Base-by-base conservation (phyloP, 2,113 vertebrate species). In the Oncorhynchus nerka region DNA sequence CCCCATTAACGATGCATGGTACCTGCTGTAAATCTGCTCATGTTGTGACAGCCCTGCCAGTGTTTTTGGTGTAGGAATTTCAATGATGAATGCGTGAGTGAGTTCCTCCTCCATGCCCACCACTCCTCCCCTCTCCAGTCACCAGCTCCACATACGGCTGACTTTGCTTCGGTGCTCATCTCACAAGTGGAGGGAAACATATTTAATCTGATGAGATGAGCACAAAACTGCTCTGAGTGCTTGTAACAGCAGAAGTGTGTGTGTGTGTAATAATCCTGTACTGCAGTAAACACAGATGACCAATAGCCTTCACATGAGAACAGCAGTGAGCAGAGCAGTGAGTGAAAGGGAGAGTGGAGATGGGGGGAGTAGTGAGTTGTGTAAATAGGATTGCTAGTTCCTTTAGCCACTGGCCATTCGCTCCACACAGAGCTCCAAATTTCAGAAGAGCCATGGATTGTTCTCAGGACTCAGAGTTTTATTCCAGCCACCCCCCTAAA, bases 61-160 rank as follows among this genome's bases (percentile, higher is more conserved):
- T 76, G 81, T 83, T 81, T 77, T 65, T 78, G 61, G 68, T 85
- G 75, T 68, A 75, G 75, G 66, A 83, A 79, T 77, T 75, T 83
- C 73, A 79, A 75, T 85, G 79, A 87, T 73, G 69, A 84, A 84
- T 82, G 84, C 73, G 75, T 75, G 62, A 78, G 71, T 62, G 66
- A 74, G 19, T 77, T 70, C 68, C 15, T 59, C 28, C 15, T 16
- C 48, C 61, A 39, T 30, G n/a, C 64, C 70, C 62, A 20, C 55
- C 57, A 70, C 45, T 30, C 24, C 19, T 28, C 28, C 22, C 62
- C 28, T 71, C 45, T 67, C 61, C 57, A 12, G 26, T 32, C 65
- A 67, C 6, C 55, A 57, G 55, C 39, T 66, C 26, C 15, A 39
- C 16, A 15, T 49, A 64, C 57, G 30, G 13, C 51, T 72, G 49